A percentile compares a stretch with the other conserved stretches of the same genome.
Evolutionary conservation across 2,797 vertebrate species (phyloP).

Genomic region (Takifugu ocellatus): DNA sequence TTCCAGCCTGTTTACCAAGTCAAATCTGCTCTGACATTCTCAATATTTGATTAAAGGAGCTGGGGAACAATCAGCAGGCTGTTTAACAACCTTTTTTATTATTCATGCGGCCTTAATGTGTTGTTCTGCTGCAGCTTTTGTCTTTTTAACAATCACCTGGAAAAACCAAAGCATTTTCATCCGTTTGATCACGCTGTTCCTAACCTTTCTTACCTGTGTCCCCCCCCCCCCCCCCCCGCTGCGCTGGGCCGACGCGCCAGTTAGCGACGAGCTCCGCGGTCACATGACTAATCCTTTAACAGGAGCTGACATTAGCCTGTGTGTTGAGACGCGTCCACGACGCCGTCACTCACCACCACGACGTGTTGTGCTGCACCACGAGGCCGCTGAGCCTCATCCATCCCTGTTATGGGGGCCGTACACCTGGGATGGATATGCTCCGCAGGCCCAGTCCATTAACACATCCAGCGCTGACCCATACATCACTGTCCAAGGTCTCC

Average conservation of each 20-base stretch:
- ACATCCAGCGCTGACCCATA: conserved; percentile 69
- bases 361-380: conserved; percentile 34
- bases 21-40: too few relatives aligned
- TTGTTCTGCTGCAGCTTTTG: too few relatives aligned
- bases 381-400: conserved; percentile 38
- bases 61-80: too few relatives aligned
- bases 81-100: background rate
- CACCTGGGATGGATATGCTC: conserved; percentile 64
- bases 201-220: conserved; percentile 38
- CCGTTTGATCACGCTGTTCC: conserved; percentile 21
- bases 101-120: conserved; percentile 1
- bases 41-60: too few relatives aligned
- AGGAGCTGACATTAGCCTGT: conserved; percentile 29
- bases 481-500: conserved; percentile 74
- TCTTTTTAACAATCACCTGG: too few relatives aligned
- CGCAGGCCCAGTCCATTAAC: conserved; percentile 72
- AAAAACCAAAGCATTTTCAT: conserved; percentile 3
- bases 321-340: conserved; percentile 49
- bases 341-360: conserved; percentile 40
- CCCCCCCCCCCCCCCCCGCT: conserved; percentile 1
- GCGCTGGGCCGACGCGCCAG: conserved; percentile 26
- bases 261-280: conserved; percentile 19
- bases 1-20: too few relatives aligned
- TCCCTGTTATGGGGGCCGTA: conserved; percentile 34
- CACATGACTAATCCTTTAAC: conserved; percentile 43